Base-by-base conservation (phyloP, 2,113 vertebrate genomes). In the Cyanoliseus patagonus region DNA sequence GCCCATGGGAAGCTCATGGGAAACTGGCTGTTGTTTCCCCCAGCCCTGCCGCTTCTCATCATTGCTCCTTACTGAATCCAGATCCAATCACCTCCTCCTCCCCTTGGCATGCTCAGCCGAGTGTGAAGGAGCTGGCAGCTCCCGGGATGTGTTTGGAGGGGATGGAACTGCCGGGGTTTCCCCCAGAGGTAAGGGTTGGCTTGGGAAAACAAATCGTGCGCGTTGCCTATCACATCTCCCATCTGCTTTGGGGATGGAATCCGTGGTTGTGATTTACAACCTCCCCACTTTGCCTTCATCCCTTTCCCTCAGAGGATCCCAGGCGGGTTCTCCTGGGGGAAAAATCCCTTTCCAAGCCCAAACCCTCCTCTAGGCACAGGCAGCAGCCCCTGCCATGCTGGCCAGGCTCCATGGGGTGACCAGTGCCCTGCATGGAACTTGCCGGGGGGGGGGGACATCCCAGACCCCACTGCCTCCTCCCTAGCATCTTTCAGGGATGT, bases 151-250 rank as follows among this genome's bases (percentile, higher is more conserved):
- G 49, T 6, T 76, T 10, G 47, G 6, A 23, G 27, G 37, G 28
- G 16, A 9, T 6, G 7, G 73, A 41, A 51, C 61, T 62, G 18
- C 55, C 9, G 1, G 63, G 59, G 42, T 5, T 7, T 23, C 59
- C 49, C 61, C 41, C 37, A 78, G 17, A 63, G 28, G 31, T 12
- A 46, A 31, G 30, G 41, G 15, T 23, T 75, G 33, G 41, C 6
- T 35, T 77, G 8, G 24, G 69, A 81, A 72, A 31, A 22, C 9
- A 3, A n/a, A 31, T 10, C 0, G 1, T 23, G 28, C 0, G 0
- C 12, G 0, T 3, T 3, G 4, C 10, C 64, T 23, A 0, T 16
- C 4, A 1, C 30, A 3, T 91, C 76, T 81, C 30, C 41, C 20
- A 1, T 13, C 49, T 20, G 68, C 35, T 73, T 81, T 42, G 73